These are phyloP conservation scores for Caenorhabditis sp. DNA, from an alignment of 2,888 invertebrate genomes.

Conservation along the genomic window DNA sequence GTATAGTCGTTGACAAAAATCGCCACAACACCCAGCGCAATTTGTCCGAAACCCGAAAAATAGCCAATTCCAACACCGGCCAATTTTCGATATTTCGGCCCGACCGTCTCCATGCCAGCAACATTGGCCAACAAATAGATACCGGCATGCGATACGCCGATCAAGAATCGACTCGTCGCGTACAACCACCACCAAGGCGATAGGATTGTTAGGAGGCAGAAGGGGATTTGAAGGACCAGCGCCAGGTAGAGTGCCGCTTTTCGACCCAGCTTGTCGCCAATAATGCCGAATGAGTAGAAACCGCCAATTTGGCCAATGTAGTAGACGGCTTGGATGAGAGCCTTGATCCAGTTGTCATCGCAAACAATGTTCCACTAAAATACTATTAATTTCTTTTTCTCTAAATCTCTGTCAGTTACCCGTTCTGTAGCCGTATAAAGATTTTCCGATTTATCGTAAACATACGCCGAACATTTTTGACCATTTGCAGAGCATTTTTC, in stretches of 20 bases:
- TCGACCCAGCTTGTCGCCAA: constrained; percentile 78
- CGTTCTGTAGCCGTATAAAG: constrained; percentile 61
- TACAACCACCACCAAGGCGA: constrained; percentile 80
- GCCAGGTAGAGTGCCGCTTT: constrained; percentile 80
- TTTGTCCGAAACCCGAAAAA: constrained; percentile 72
- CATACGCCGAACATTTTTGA: constrained; percentile 39
- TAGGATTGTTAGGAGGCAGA: constrained; percentile 80
- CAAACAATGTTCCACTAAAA: constrained; percentile 70
- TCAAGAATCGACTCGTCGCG: constrained; percentile 79
- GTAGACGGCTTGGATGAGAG: constrained; percentile 67
- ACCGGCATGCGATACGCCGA: constrained; percentile 82
- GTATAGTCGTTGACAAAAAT: constrained; percentile 67
- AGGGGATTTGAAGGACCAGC: constrained; percentile 80
- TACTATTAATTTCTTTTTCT: too few species aligned
- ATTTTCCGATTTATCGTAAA: constrained; percentile 62
- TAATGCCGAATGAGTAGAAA: constrained; percentile 67
- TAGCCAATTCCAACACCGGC: constrained; percentile 71
- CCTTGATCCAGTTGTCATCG: constrained; percentile 59
- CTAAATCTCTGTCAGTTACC: constrained; percentile 24
- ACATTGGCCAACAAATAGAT: constrained; percentile 83
- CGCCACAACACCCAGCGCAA: constrained; percentile 53
- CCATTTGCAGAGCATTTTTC: constrained; percentile 22
- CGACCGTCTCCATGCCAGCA: constrained; percentile 74
- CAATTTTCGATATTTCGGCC: constrained; percentile 71
- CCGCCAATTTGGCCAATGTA: constrained; percentile 70